Conservation (phyloP, 1,140 invertebrate genomes). For the Lysiphlebus fabarum region DNA sequence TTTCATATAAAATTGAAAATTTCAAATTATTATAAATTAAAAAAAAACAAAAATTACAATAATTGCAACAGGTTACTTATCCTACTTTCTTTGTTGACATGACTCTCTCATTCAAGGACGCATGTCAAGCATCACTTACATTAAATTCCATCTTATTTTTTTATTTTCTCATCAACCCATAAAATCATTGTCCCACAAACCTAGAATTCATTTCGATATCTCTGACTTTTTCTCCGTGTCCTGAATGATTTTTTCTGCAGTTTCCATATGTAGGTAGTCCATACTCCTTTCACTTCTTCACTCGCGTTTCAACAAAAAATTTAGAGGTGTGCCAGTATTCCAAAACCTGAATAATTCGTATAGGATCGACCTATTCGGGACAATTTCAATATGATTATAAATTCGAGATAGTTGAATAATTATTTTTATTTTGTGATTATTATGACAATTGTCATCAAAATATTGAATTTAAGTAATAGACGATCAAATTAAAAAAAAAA, state of each 20-base stretch:
- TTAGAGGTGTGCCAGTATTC: too few relatives aligned
- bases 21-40: not conserved
- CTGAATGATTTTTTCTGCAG: constrained; percentile 5
- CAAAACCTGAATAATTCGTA: too few relatives aligned
- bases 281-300: too few relatives aligned
- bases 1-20: not conserved
- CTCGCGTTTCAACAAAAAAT: too few relatives aligned
- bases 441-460: too few relatives aligned
- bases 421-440: too few relatives aligned
- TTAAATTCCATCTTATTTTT: constrained; percentile 11
- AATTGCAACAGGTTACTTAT: constrained; percentile 8
- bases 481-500: too few relatives aligned
- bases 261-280: not conserved
- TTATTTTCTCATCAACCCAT: constrained; percentile 25
- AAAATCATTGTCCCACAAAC: constrained; percentile 31
- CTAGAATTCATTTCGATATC: constrained; percentile 19
- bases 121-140: constrained; percentile 6
- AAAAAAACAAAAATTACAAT: constrained; percentile 7
- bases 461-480: too few relatives aligned
- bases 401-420: too few relatives aligned
- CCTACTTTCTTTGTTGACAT: constrained; percentile 42
- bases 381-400: too few relatives aligned
- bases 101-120: constrained; percentile 45
- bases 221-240: not conserved
- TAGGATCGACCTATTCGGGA: too few relatives aligned